Conservation (phyloP, 1,140 invertebrate species). For the Cydia amplana region DNA sequence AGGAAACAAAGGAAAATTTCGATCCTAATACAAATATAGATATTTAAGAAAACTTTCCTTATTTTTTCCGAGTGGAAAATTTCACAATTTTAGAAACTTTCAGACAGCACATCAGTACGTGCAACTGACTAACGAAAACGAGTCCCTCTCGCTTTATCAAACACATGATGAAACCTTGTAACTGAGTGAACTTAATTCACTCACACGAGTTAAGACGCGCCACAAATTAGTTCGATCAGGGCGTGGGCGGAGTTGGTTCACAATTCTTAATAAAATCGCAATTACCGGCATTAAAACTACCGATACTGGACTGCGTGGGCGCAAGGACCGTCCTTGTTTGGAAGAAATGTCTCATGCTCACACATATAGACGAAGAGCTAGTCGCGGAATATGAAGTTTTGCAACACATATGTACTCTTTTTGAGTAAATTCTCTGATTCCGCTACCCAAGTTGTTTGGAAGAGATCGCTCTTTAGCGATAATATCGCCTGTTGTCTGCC, state of each 20-base stretch:
- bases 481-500: too few species aligned
- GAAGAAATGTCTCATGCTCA: slow-evolving; percentile 57
- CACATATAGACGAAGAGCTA: slow-evolving; percentile 13
- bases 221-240: slow-evolving; percentile 56
- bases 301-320: slow-evolving; percentile 65
- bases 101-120: too few species aligned
- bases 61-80: too few species aligned
- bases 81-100: too few species aligned
- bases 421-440: too few species aligned
- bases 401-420: too few species aligned
- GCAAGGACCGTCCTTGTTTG: slow-evolving; percentile 69
- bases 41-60: too few species aligned
- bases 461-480: too few species aligned
- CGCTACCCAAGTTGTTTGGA: too few species aligned
- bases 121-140: not conserved
- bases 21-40: too few species aligned
- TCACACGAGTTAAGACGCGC: slow-evolving; percentile 37
- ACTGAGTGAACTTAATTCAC: slow-evolving; percentile 17
- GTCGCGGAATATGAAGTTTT: too few species aligned
- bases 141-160: not conserved
- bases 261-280: slow-evolving; percentile 71
- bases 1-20: too few species aligned
- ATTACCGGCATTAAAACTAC: slow-evolving; percentile 73
- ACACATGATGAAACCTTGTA: slow-evolving; percentile 9
- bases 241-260: slow-evolving; percentile 61